Conservation (phyloP, 2,797 vertebrate genomes). For the Botia kubotai region DNA sequence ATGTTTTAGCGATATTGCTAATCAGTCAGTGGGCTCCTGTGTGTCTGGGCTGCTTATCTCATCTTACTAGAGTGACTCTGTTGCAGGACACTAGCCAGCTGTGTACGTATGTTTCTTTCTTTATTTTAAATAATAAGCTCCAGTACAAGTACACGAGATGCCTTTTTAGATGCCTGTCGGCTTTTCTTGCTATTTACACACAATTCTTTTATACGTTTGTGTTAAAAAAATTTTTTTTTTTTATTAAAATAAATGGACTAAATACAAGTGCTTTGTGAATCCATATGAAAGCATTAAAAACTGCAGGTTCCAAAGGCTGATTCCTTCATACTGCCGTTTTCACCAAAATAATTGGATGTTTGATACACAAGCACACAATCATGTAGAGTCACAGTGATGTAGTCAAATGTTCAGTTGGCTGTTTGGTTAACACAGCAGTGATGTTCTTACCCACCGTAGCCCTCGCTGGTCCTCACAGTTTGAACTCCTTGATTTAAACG, state of each 20-base stretch:
- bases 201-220: no score
- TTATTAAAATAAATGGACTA: no score
- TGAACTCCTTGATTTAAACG: conserved; percentile 20
- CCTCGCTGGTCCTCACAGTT: background rate
- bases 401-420: background rate
- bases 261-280: no score
- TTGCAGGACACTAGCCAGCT: conserved; percentile 15
- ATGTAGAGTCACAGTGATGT: conserved; percentile 8
- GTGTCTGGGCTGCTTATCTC: conserved; percentile 46
- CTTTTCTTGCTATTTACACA: background rate
- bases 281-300: background rate
- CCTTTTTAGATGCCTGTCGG: background rate
- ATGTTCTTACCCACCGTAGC: background rate
- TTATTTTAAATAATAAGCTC: background rate
- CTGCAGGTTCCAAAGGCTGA: background rate
- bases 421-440: conserved; percentile 11
- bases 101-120: background rate
- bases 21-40: conserved; percentile 46
- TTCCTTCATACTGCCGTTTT: conserved; percentile 36
- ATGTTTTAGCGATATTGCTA: conserved; percentile 39
- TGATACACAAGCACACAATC: background rate
- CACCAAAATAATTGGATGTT: conserved; percentile 8
- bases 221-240: no score
- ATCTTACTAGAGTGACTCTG: conserved; percentile 15
- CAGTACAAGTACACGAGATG: background rate